Base-by-base conservation (phyloP, 2,797 vertebrate genomes). In the Bradypodion pumilum region DNA sequence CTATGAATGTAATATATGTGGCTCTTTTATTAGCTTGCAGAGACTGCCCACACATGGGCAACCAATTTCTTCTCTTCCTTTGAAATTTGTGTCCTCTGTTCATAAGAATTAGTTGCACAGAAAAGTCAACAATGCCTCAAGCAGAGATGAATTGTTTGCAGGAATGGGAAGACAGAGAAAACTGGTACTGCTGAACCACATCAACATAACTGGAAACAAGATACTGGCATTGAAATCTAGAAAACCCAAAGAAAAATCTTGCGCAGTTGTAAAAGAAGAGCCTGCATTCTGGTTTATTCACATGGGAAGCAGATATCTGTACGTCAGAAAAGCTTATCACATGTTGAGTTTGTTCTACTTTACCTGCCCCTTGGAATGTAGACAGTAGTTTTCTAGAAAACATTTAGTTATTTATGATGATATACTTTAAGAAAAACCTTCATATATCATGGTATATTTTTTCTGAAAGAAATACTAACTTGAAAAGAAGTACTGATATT, bases 21-120 rank as follows among this genome's bases (percentile, higher is more conserved):
- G 0, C 56, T 90, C 78, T 78, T 90, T 89, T 92, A 83, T 85
- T 74, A 81, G 2, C 65, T 83, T 89, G 75, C 40, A 82, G 42
- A 89, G 69, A 52, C 75, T 93, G 76, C 8, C 69, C 84, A 88
- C 78, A 62, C 73, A 81, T 74, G 32, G 63, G 66, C 49, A 76
- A 86, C 87, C 74, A 76, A 37, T 92, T 91, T 81, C 56, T 89
- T 56, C 37, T 52, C n/a, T 84, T 77, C 40, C 5, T 77, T 75
- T 84, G 60, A 12, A 76, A 89, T n/a, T 69, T 90, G 74, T 85
- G 69, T 68, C 74, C 29, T 8, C 8, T 65, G 15, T 32, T 2
- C 79, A 66, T 85, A 75, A 85, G 35, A 3, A 49, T 72, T 1
- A 40, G 32, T 59, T 32, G 73, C 52, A n/a, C 88, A 29, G 75